phyloP scores from a whole-genome alignment of 2,888 invertebrate genomes.

The Hyles lineata region DNA sequence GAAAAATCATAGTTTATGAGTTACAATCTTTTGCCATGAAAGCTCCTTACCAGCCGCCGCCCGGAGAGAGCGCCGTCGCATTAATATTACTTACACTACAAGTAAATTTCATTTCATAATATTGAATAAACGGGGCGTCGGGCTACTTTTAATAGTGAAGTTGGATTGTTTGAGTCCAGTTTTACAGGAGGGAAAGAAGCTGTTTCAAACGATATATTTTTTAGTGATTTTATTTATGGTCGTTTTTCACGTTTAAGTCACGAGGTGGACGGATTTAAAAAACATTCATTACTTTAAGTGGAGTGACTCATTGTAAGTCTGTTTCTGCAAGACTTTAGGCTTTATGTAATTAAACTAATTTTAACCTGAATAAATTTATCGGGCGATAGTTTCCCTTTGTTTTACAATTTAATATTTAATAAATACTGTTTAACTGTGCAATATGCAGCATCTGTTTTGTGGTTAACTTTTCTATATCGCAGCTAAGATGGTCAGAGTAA shows the following conservation, averaged over 20 bases:
- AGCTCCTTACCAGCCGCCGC: constrained; percentile 62
- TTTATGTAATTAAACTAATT: too few relatives aligned
- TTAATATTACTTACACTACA: constrained; percentile 75
- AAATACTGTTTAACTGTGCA: too few relatives aligned
- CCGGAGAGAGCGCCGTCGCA: constrained; percentile 52
- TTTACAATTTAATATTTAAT: too few relatives aligned
- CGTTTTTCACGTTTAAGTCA: not conserved
- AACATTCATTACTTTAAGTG: too few relatives aligned
- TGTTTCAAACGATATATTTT: not conserved
- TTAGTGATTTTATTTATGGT: not conserved
- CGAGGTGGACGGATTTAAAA: not conserved
- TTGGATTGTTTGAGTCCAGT: constrained; percentile 28
- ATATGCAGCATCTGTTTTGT: too few relatives aligned
- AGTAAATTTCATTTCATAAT: constrained; percentile 66
- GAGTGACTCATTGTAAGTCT: too few relatives aligned
- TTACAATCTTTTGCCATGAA: constrained; percentile 70
- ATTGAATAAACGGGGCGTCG: constrained; percentile 56
- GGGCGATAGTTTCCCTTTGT: too few relatives aligned
- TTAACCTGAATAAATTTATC: too few relatives aligned
- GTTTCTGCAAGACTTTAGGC: too few relatives aligned
- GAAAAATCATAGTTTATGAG: constrained; percentile 80
- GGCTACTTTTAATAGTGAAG: constrained; percentile 40
- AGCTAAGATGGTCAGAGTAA: too few relatives aligned
- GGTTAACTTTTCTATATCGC: too few relatives aligned
- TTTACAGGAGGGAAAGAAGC: not conserved